Evolutionary conservation across 2,113 vertebrate genomes (phyloP).

Genomic region (Odobenus rosmarus): DNA sequence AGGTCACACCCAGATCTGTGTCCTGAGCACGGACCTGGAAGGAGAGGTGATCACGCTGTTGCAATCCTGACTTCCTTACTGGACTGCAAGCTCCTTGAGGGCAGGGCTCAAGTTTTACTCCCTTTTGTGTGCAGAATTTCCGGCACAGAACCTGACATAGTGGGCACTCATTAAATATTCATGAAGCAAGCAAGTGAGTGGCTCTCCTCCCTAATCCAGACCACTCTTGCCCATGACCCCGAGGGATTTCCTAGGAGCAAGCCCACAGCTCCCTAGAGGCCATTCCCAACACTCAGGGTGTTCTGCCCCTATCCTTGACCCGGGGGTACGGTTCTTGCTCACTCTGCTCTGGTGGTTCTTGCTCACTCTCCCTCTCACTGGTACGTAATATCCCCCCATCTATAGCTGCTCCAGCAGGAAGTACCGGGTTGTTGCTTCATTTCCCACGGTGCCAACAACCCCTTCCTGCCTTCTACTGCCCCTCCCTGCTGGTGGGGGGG

Average conservation of each 20-base stretch:
- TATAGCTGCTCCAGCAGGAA: constrained; percentile 31
- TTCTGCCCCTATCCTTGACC: neutral
- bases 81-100: neutral
- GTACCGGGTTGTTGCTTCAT: constrained; percentile 51
- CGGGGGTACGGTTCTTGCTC: neutral
- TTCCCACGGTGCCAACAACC: constrained; percentile 50
- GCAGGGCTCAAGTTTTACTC: neutral
- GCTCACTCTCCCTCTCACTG: neutral
- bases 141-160: neutral
- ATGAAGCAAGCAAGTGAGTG: rapidly evolving
- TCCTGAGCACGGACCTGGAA: neutral
- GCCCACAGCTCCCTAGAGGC: neutral
- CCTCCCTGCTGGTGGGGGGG: neutral
- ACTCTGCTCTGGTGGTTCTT: neutral
- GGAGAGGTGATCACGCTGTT: too few relatives aligned
- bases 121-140: neutral
- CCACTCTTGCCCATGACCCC: neutral
- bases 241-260: neutral
- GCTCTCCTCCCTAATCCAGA: neutral
- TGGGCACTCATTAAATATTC: neutral
- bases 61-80: neutral
- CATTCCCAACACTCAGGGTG: neutral
- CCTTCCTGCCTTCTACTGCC: neutral
- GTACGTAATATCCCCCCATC: neutral
- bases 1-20: neutral